Evolutionary conservation across 2,797 vertebrate genomes (phyloP).

Genomic region (Tapera naevia): DNA sequence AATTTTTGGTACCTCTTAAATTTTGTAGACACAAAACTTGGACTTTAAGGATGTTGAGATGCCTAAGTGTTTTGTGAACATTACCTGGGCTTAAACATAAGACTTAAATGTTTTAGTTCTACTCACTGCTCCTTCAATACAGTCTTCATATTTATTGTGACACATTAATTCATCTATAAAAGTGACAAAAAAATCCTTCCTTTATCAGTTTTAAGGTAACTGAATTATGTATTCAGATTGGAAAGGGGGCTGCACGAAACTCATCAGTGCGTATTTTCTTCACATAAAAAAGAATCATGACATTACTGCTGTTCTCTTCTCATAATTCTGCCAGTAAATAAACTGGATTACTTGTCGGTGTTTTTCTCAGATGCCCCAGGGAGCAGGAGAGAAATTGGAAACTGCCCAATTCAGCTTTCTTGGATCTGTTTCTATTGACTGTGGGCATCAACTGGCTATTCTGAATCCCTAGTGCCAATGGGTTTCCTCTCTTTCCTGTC

Average conservation of each 20-base stretch:
- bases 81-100: neutral
- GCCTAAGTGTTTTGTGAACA: neutral
- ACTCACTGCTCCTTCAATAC: neutral
- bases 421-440: neutral
- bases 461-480: neutral
- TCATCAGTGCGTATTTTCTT: neutral
- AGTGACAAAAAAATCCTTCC: accelerated
- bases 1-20: neutral
- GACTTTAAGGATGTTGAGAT: neutral
- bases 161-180: neutral
- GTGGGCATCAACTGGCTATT: neutral
- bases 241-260: neutral
- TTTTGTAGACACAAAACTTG: neutral
- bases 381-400: neutral
- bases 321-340: neutral
- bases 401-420: neutral
- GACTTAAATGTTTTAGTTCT: neutral
- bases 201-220: neutral
- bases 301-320: neutral
- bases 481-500: neutral
- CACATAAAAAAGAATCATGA: neutral
- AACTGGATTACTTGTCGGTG: neutral
- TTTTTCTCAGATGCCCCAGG: neutral
- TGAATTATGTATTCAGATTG: neutral
- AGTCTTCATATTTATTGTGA: neutral